Evolutionary conservation across 2,888 invertebrate genomes (phyloP), one percentile per base, ranked within the genome.

Genomic region (Mesopsocus fuscifrons): DNA sequence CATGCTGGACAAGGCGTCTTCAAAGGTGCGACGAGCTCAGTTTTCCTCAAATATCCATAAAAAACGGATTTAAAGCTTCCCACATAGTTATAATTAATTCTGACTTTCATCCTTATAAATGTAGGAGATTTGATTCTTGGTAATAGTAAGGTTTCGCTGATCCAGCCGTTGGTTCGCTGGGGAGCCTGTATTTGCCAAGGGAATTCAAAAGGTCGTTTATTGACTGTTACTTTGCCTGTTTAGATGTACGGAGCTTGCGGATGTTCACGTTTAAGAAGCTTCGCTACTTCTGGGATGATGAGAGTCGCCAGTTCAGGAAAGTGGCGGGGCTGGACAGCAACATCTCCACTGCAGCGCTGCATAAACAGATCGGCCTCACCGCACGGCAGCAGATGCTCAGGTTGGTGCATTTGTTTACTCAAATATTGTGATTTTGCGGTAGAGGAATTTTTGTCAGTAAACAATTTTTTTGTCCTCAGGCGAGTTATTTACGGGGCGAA

Each of bases 221-320:
- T n/a, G n/a, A n/a, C n/a, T n/a, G n/a, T n/a, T n/a, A n/a, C n/a
- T n/a, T n/a, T n/a, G n/a, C n/a, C n/a, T n/a, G n/a, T n/a, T n/a
- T 50, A 61, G 61, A 59, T 47, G 66, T 71, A 22, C 66, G 69
- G 41, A 65, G 64, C 38, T 64, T 74, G 43, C 66, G 76, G 2
- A 66, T 74, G 49, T 87, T 91, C 60, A 70, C 68, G 1, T 87
- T 85, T 56, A 89, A 91, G 58, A 89, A 88, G 57, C 68, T 84
- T 47, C 71, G 72, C 0, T 77, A 88, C 52, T 66, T 88, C 16
- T 91, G 88, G 87, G 80, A 87, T 55, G 59, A 60, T 0, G 68
- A 69, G 22, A 69, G 69, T 18, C 69, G 70, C 32, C 69, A 70
- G 46, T 89, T 85, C 62, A 59, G 68, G 11, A 73, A 77, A 51